Evolutionary conservation across 2,888 invertebrate species (phyloP), one percentile per base, ranked within the genome.

Genomic region (Koerneria pararmatus): DNA sequence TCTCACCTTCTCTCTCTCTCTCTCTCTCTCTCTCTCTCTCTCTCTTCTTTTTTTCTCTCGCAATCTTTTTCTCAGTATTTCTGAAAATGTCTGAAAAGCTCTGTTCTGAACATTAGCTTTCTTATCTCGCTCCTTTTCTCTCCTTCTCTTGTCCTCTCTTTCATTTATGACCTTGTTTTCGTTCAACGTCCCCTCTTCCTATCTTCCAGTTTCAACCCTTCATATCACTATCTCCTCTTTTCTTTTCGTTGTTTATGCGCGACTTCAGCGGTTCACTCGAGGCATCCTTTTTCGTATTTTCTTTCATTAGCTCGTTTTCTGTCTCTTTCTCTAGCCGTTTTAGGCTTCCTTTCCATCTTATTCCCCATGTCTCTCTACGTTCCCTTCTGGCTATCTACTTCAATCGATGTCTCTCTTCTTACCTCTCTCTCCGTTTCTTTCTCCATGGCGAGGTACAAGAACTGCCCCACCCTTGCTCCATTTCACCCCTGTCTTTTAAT

Each of bases 21-120:
- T 41, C n/a, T n/a, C 46, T 41, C n/a, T 41, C 46, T 41, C n/a
- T 41, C 46, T 41, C 46, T n/a, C 46, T 41, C n/a, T 41, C n/a
- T 41, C 11, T 11, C 46, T 15, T 41, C 11, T 41, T 41, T n/a
- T n/a, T n/a, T n/a, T n/a, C n/a, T n/a, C n/a, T n/a, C n/a, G n/a
- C n/a, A n/a, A n/a, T n/a, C n/a, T n/a, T n/a, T n/a, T n/a, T n/a
- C n/a, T n/a, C n/a, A n/a, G n/a, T n/a, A n/a, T n/a, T n/a, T n/a
- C n/a, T n/a, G n/a, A n/a, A n/a, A n/a, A n/a, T n/a, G n/a, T n/a
- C n/a, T n/a, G n/a, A n/a, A n/a, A n/a, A n/a, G n/a, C n/a, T n/a
- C n/a, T n/a, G n/a, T n/a, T n/a, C n/a, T n/a, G n/a, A n/a, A n/a
- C n/a, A n/a, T n/a, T n/a, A n/a, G n/a, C 41, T 19, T 41, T 41